Evolutionary conservation across 2,888 invertebrate genomes (phyloP).

Genomic region (Pandemis corylana): DNA sequence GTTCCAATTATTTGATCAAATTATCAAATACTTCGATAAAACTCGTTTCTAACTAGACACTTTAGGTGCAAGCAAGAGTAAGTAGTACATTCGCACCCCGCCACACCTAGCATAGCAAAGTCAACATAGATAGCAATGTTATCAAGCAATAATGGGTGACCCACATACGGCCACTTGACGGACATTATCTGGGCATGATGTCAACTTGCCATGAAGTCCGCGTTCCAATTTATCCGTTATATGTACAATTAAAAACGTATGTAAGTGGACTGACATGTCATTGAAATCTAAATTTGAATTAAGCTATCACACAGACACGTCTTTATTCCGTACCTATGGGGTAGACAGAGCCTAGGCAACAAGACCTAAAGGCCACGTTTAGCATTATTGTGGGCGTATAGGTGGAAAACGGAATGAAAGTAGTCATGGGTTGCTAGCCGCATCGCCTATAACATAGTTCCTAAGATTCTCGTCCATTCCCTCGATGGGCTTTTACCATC

Average conservation of each 20-base stretch:
- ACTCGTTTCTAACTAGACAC: slow-evolving; percentile 2
- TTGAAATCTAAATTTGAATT: too few species aligned
- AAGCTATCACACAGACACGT: too few species aligned
- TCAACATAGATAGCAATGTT: slow-evolving; percentile 47
- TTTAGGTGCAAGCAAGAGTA: slow-evolving; percentile 9
- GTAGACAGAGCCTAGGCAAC: too few species aligned
- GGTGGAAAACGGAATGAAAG: too few species aligned
- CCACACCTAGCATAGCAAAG: slow-evolving; percentile 43
- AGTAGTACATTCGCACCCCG: slow-evolving; percentile 13
- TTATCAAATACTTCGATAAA: neutral
- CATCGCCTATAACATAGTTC: too few species aligned
- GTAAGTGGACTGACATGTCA: neutral
- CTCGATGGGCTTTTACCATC: too few species aligned
- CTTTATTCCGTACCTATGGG: too few species aligned
- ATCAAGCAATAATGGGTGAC: slow-evolving; percentile 67
- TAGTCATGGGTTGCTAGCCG: too few species aligned
- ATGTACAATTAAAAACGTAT: slow-evolving; percentile 17
- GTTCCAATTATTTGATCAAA: neutral
- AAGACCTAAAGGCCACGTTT: too few species aligned
- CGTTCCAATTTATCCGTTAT: slow-evolving; percentile 31
- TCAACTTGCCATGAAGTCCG: slow-evolving; percentile 47
- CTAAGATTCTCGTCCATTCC: too few species aligned
- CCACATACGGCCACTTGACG: slow-evolving; percentile 67
- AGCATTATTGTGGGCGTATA: too few species aligned
- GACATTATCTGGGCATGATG: slow-evolving; percentile 62